Evolutionary conservation across 2,113 vertebrate species (phyloP).

Genomic region (Xiphophorus maculatus): DNA sequence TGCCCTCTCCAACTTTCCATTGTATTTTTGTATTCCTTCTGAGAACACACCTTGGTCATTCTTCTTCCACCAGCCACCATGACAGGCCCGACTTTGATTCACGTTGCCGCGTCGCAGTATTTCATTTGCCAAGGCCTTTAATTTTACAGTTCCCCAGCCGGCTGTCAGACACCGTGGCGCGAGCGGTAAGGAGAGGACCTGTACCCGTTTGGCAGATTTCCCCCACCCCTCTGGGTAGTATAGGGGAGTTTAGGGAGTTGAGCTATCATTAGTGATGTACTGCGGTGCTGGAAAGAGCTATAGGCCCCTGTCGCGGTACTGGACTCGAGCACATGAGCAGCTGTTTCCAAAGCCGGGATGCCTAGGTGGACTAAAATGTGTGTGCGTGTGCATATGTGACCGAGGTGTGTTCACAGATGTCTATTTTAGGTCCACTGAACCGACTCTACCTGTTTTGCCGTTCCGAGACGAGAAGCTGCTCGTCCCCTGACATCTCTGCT

Average conservation of each 20-base stretch:
- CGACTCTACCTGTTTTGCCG: conserved; percentile 35
- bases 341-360: not conserved
- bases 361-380: conserved; percentile 12
- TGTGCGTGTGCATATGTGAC: conserved; percentile 12
- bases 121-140: conserved; percentile 70
- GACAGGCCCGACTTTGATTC: conserved; percentile 65
- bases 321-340: conserved; percentile 10
- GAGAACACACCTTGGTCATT: conserved; percentile 29
- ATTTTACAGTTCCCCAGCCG: conserved; percentile 61
- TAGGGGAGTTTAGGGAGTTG: conserved; percentile 53
- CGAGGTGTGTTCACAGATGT: conserved; percentile 19
- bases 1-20: conserved; percentile 29
- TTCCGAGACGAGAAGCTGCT: conserved; percentile 42
- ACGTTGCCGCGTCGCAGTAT: conserved; percentile 57
- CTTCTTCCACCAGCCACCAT: conserved; percentile 39
- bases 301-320: conserved; percentile 38
- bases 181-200: conserved; percentile 55
- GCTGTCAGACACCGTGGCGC: conserved; percentile 62
- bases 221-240: conserved; percentile 51
- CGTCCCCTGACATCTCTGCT: conserved; percentile 49
- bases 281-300: conserved; percentile 50
- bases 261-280: conserved; percentile 68
- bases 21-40: conserved; percentile 39
- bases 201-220: conserved; percentile 60
- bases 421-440: conserved; percentile 52